These are phyloP conservation scores for Rhamphomyia laevipes DNA, from an alignment of 2,888 invertebrate genomes.

Conservation along the genomic window DNA sequence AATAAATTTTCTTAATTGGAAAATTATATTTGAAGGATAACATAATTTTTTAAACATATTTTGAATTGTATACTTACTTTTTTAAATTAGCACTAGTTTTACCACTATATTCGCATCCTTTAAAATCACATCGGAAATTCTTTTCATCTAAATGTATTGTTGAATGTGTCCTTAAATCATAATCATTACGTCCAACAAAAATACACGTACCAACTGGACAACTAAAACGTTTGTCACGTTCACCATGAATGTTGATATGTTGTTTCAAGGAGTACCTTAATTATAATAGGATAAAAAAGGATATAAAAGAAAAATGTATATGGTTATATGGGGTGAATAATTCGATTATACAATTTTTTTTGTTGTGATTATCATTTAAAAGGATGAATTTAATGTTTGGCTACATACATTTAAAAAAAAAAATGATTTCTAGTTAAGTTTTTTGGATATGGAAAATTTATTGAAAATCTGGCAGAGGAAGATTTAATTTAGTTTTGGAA, in stretches of 20 bases:
- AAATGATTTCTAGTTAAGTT: too few species aligned
- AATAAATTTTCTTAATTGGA: too few species aligned
- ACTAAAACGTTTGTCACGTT: slow-evolving; percentile 31
- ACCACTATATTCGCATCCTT: slow-evolving; percentile 42
- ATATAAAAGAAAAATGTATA: neutral
- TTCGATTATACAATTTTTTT: too few species aligned
- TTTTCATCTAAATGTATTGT: slow-evolving; percentile 43
- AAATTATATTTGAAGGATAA: too few species aligned
- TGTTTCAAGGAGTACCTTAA: slow-evolving; percentile 46
- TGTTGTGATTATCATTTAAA: too few species aligned
- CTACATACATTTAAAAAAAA: too few species aligned
- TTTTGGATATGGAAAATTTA: too few species aligned
- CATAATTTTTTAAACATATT: too few species aligned
- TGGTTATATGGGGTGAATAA: too few species aligned
- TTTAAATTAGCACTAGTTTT: slow-evolving; percentile 36
- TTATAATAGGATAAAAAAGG: slow-evolving; percentile 10
- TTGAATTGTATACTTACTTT: slow-evolving; percentile 19
- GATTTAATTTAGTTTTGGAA: too few species aligned
- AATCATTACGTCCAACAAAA: slow-evolving; percentile 43
- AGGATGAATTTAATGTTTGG: too few species aligned
- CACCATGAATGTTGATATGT: slow-evolving; percentile 44
- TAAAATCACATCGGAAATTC: slow-evolving; percentile 37
- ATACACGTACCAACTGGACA: slow-evolving; percentile 46
- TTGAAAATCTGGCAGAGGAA: too few species aligned
- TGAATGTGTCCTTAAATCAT: slow-evolving; percentile 44